A percentile compares a stretch with the other conserved stretches of the same genome.
These are phyloP conservation scores for Lutjanus argentimaculatus DNA, from an alignment of 2,797 vertebrate species.

Conservation along the genomic window DNA sequence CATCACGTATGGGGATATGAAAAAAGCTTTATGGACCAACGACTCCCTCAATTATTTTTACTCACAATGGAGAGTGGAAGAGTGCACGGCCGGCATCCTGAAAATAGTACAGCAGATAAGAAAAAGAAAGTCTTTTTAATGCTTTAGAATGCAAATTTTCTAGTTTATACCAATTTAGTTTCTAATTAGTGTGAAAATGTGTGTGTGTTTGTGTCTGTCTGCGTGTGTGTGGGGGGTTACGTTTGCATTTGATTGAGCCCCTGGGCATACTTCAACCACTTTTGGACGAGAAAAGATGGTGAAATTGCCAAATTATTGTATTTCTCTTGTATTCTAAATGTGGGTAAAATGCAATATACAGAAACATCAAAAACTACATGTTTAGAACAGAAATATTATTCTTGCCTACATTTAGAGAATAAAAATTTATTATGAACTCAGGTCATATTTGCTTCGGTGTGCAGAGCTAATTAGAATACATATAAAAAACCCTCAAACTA, in stretches of 20 bases:
- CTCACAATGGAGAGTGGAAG: slow-evolving; percentile 15
- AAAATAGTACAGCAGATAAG: slow-evolving; percentile 47
- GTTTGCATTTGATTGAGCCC: slow-evolving; percentile 22
- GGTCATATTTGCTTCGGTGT: slow-evolving; percentile 2
- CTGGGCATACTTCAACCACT: neutral
- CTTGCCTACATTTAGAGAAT: neutral
- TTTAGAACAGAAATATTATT: neutral
- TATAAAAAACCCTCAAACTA: neutral
- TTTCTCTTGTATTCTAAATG: slow-evolving; percentile 8
- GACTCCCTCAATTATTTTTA: slow-evolving; percentile 29
- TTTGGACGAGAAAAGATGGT: slow-evolving; percentile 15
- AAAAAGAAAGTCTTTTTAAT: slow-evolving; percentile 25
- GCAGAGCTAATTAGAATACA: neutral
- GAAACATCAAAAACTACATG: neutral
- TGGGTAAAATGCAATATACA: neutral
- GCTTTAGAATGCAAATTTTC: slow-evolving; percentile 43
- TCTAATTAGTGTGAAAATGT: slow-evolving; percentile 39
- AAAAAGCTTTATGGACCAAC: neutral
- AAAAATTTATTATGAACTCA: neutral
- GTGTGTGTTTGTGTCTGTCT: neutral
- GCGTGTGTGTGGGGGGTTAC: neutral
- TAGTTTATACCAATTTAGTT: slow-evolving; percentile 46
- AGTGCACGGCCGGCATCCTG: slow-evolving; percentile 35
- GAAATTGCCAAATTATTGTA: neutral
- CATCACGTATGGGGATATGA: neutral